These are phyloP conservation scores for Daubentonia madagascariensis DNA, from an alignment of 2,113 vertebrate genomes.

Conservation along the genomic window DNA sequence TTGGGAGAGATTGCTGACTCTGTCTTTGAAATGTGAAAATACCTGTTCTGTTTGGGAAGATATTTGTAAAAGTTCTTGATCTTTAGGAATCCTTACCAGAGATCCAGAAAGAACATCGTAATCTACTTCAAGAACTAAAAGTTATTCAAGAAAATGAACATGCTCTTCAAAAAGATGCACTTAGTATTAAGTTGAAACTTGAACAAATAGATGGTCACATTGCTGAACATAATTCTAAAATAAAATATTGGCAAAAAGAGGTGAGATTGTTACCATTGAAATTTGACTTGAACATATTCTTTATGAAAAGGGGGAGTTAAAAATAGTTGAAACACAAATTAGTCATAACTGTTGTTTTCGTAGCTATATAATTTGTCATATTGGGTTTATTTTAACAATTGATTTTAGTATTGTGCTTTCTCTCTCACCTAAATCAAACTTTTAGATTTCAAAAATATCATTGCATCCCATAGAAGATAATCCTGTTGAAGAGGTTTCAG, in stretches of 20 bases:
- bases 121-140: conserved; percentile 89
- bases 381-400: not conserved
- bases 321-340: not conserved
- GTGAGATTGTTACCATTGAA: conserved; percentile 76
- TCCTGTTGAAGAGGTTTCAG: conserved; percentile 84
- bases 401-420: not conserved
- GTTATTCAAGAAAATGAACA: conserved; percentile 90
- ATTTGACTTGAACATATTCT: not conserved
- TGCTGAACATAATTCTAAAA: conserved; percentile 89
- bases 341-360: not conserved
- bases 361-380: not conserved
- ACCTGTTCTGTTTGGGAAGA: not conserved
- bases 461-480: conserved; percentile 89
- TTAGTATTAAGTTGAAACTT: conserved; percentile 91
- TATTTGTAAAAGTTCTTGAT: not conserved
- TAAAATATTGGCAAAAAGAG: conserved; percentile 97
- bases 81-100: conserved; percentile 87
- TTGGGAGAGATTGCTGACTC: not conserved
- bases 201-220: conserved; percentile 91
- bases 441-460: conserved; percentile 89
- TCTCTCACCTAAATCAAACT: conserved; percentile 30
- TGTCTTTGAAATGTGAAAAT: not conserved
- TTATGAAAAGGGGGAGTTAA: not conserved
- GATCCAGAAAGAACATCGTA: conserved; percentile 87
- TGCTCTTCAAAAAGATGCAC: conserved; percentile 90